Evolutionary conservation across 1,140 invertebrate species (phyloP).

Genomic region (Gonatopus flavifemur): DNA sequence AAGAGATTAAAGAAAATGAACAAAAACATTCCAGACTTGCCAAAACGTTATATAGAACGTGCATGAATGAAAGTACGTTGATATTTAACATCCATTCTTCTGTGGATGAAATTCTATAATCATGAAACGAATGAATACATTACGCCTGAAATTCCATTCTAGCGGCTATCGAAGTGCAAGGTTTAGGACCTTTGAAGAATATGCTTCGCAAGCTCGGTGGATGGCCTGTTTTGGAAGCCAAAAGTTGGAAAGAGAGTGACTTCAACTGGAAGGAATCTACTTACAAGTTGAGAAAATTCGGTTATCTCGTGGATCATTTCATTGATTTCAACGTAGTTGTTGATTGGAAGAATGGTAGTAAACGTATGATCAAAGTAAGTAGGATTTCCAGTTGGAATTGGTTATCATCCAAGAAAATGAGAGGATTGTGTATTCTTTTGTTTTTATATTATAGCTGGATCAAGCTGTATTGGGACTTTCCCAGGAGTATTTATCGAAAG

Average conservation of each 20-base stretch:
- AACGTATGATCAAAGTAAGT: slow-evolving; percentile 84
- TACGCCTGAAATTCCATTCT: slow-evolving; percentile 33
- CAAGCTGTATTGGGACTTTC: slow-evolving; percentile 87
- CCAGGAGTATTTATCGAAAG: slow-evolving; percentile 87
- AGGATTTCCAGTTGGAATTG: background rate
- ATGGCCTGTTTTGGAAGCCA: slow-evolving; percentile 85
- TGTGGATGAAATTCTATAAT: background rate
- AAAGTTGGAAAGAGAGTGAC: slow-evolving; percentile 69
- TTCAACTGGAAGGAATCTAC: slow-evolving; percentile 83
- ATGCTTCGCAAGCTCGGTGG: slow-evolving; percentile 80
- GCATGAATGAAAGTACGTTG: slow-evolving; percentile 81
- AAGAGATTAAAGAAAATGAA: slow-evolving; percentile 66
- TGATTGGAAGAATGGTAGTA: slow-evolving; percentile 88
- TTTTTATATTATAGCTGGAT: slow-evolving; percentile 71
- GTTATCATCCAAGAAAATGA: too few species aligned
- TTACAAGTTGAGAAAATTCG: slow-evolving; percentile 75
- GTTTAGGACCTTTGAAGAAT: slow-evolving; percentile 68
- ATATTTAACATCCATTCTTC: background rate
- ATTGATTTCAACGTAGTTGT: slow-evolving; percentile 89
- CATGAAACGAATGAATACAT: background rate
- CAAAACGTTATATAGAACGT: slow-evolving; percentile 78
- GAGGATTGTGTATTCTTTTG: too few species aligned
- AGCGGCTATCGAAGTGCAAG: slow-evolving; percentile 74
- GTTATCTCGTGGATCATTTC: slow-evolving; percentile 88
- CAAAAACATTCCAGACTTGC: slow-evolving; percentile 73